Evolutionary conservation across 2,888 invertebrate genomes (phyloP), one percentile per base, ranked within the genome.

Genomic region (Erannis defoliaria): DNA sequence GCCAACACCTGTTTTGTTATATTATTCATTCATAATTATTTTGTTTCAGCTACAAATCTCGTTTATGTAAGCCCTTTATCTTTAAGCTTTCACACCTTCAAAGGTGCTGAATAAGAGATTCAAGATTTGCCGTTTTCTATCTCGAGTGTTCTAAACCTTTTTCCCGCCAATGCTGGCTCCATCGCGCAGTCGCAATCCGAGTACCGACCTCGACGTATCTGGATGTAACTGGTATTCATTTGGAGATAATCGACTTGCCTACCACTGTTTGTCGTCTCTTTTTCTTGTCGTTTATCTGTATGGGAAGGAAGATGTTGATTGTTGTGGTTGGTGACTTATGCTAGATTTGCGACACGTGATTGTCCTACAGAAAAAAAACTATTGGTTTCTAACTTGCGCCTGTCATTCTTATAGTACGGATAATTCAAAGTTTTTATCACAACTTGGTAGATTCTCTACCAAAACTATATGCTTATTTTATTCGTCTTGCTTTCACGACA

Each of bases 201-300:
- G 59, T 42, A 46, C 38, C 70, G 82, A 71, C 82, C 88, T 85
- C 82, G 85, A 55, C 59, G 49, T 69, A 81, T 84, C 90, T 84
- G 82, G 88, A 81, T 75, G 67, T 62, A 86, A 89, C 90, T 80
- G 81, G 89, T 87, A 85, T 85, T 84, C 85, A 89, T 88, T 88
- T 83, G 80, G 71, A 80, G 81, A 83, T 86, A 86, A 86, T 86
- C 78, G 83, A 71, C 59, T 49, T 58, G 61, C n/a, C 55, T 31
- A 38, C 37, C 38, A 23, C 12, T n/a, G 14, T 33, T 35, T 55
- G 43, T 43, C 40, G 33, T 56, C 62, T 55, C 43, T 59, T 51
- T 61, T 45, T 42, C 45, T 33, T 45, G 18, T 3, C 9, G n/a
- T 48, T 8, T 26, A 8, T 14, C n/a, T 1, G 35, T 18, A 31